A percentile compares a stretch with the other conserved stretches of the same genome.
phyloP scores from a whole-genome alignment of 2,113 vertebrate genomes.

The Mirounga angustirostris region DNA sequence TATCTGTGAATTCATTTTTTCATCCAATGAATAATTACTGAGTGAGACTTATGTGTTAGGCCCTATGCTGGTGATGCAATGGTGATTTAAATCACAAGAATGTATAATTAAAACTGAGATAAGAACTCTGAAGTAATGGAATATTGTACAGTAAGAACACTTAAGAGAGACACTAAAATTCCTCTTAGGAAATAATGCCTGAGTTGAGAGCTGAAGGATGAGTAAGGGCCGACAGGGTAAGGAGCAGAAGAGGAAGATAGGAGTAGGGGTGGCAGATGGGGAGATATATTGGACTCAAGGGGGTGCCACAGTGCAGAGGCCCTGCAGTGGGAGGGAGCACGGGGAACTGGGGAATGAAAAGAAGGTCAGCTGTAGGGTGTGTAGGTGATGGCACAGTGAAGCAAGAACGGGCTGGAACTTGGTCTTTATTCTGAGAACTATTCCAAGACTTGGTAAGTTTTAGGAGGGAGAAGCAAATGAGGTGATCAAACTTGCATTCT shows the following conservation, averaged over 20 bases:
- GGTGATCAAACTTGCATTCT: not conserved
- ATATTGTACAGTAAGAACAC: not conserved
- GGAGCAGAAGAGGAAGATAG: not conserved
- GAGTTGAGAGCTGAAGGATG: not conserved
- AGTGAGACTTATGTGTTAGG: not conserved
- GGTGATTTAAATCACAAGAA: not conserved
- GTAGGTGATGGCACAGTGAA: too few species aligned
- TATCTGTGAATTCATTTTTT: not conserved
- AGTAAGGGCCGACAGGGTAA: not conserved
- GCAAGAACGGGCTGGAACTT: not conserved
- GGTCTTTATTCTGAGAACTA: not conserved
- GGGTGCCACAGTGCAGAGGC: not conserved
- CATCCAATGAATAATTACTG: not conserved
- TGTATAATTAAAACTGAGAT: not conserved
- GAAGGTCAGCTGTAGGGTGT: not conserved
- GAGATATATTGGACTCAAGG: not conserved
- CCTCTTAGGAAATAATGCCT: not conserved
- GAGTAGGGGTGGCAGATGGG: too few species aligned
- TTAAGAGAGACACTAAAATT: not conserved
- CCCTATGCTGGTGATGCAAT: not conserved
- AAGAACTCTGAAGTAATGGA: not conserved
- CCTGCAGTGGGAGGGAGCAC: accelerated
- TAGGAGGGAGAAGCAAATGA: not conserved
- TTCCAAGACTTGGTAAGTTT: not conserved
- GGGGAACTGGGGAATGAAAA: not conserved